Base-by-base conservation (phyloP, 92 coral and sea anemone species). In the Parazoanthus atlanticus region DNA sequence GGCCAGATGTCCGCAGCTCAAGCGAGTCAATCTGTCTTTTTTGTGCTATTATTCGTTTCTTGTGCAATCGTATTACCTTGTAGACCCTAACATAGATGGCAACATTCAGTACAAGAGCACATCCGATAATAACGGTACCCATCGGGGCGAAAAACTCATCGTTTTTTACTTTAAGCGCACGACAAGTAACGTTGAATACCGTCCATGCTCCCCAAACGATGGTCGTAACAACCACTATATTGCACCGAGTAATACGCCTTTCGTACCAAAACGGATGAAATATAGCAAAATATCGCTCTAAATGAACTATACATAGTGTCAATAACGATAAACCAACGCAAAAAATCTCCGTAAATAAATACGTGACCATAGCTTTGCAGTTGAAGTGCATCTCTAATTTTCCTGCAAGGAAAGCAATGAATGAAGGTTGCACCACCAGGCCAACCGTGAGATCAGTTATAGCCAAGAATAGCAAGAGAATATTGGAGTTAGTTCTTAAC, bases 101-200 rank as follows among this genome's bases (percentile, higher is more conserved):
- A 1, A 58, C 58, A 32, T 75, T 89, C 21, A 82, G 43, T 36
- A 82, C 30, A 9, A 89, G 91, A 30, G 76, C 71, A 16, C 75
- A 75, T 2, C 88, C 84, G 41, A 89, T 89, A 25, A 82, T 5
- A 21, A 40, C 84, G 15, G 88, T 74, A 3, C 76, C 88, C 34
- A 82, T 74, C 73, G 91, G 91, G 25, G 91, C 84, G 43, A 89
- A 89, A 41, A 89, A 82, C 25, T 82, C 91, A 88, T 82, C 88
- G 47, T 82, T 89, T 82, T 89, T 82, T 21, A 89, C 91, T 43
- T 66, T 82, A 25, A 83, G 70, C 6, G 88, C 88, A 33, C 91
- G 75, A 61, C 82, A 89, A 29, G 74, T 58, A n/a, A 82, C 91
- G 49, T 89, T 89, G 49, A 89, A 89, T 26, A 75, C 12, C 21